Base-by-base conservation (phyloP, 2,888 invertebrate species). In the Noctua pronuba region DNA sequence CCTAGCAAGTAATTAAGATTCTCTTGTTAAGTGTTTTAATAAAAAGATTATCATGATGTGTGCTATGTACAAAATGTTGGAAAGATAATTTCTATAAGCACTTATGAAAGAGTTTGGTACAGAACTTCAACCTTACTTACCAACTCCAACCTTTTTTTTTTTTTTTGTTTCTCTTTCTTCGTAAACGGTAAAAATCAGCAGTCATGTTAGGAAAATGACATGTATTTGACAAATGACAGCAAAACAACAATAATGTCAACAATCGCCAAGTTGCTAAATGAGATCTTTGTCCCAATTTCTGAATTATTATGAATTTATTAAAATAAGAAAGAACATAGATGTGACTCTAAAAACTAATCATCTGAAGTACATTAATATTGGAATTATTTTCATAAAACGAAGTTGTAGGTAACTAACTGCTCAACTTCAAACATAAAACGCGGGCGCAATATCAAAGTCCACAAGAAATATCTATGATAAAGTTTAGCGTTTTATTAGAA, bases 401-500 rank as follows among this genome's bases (percentile, higher is more conserved):
- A 82, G 24, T 31, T 35, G 28, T 3, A n/a, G n/a, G n/a, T n/a
- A n/a, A n/a, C n/a, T n/a, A 38, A 44, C 35, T 67, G 31, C 16
- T 60, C 55, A 38, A 67, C 67, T 66, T 52, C 3, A 55, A 68
- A 67, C 38, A 10, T 64, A 46, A 52, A 75, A 52, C 35, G 66
- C 35, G 77, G 46, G 62, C 66, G 64, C 58, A 83, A 28, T 58
- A 67, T 60, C 41, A 49, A 78, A 77, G 78, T 67, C 55, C 28
- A 35, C 68, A 72, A 72, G 79, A 81, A 80, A 58, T 71, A 55
- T 81, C 62, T 77, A 41, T 78, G 60, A 38, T 74, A 67, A 64
- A 79, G 49, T 68, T 74, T 69, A 64, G 52, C 31, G 60, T 73
- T 83, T 0, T 44, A 81, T 0, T 81, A 83, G 86, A 88, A 88